Base-by-base conservation (phyloP, 2,113 vertebrate genomes). In the Podilymbus podiceps region DNA sequence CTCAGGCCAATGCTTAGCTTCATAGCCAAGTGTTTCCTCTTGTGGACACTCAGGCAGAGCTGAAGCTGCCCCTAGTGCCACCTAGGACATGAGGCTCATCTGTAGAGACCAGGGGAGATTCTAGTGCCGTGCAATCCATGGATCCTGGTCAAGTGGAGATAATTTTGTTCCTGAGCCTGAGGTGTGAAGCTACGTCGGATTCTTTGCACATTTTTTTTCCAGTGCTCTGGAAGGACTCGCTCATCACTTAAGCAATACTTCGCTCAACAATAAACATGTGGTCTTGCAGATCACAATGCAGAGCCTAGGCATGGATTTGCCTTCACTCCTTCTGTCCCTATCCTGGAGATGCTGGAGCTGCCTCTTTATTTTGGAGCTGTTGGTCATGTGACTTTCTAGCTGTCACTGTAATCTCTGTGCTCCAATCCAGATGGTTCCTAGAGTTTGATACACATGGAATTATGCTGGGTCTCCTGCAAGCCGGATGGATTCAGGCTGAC, bases 141-240 rank as follows among this genome's bases (percentile, higher is more conserved):
- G 24, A 42, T 76, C 72, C 27, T 58, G 46, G 28, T 59, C 38
- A 52, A 66, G 19, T 21, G 23, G 33, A 64, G 8, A 46, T 33
- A 24, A 53, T 73, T 79, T 73, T 33, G 52, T 85, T 73, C 28
- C 40, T 52, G 22, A 90, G 11, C 6, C 50, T 58, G 21, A 44
- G 14, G 21, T 58, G 22, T 2, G 0, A 64, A 63, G n/a, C 42
- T 49, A 63, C 1, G 0, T 42, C 21, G 42, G 11, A 71, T 69
- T 56, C 42, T 50, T 50, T 23, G 25, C 30, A 58, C 17, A 20
- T 2, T 35, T 56, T 72, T 63, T 72, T 78, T 35, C 30, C 15
- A 24, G 44, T 72, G 31, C 50, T 72, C 42, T 78, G 35, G 30
- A 64, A 72, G 35, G 27, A 44, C 27, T 58, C 50, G 7, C 33